Base-by-base conservation (phyloP, 2,797 vertebrate genomes). In the Microchirus variegatus region DNA sequence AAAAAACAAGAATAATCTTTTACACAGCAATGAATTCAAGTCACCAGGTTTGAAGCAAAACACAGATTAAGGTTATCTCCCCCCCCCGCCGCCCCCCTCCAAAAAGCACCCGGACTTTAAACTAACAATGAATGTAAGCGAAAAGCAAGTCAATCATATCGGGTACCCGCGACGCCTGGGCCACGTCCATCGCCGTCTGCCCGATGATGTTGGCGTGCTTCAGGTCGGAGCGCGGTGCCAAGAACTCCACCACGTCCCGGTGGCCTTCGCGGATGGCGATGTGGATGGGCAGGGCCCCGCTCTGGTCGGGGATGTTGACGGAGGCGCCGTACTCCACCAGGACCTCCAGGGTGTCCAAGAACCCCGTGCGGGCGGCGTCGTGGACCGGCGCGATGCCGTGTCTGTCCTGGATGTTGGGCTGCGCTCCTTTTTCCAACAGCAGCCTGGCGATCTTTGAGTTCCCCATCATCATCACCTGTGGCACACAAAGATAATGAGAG, bases 391-490 rank as follows among this genome's bases (percentile, higher is more conserved):
- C 87, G 40, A 95, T 94, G 15, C 96, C 96, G 0, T 92, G 90
- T n/a, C 82, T 74, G 50, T 97, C 95, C 85, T 95, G 95, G 63
- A 96, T 6, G 16, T 96, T 96, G 18, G 95, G 93, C 45, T 94
- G 87, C 0, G 96, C 95, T 1, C 96, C 95, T 42, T 95, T 95
- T 65, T 96, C 95, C 84, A 97, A 75, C 14, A 97, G 87, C 63
- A 96, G 83, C 44, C 81, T 66, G 1, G 95, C 96, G 0, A 96
- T 77, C 13, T 86, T 80, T 40, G 90, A 77, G 70, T 92, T 95
- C 15, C 96, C 96, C 82, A 97, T 95, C 96, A 97, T 97, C 96
- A 97, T 96, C 37, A 95, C 95, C 96, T 97, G 76, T 0, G 31
- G 13, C 46, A 59, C 36, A 54, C 16, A 69, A n/a, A 49, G 12